These are phyloP conservation scores for Cecropterus lyciades DNA, from an alignment of 1,140 invertebrate genomes.

Conservation along the genomic window DNA sequence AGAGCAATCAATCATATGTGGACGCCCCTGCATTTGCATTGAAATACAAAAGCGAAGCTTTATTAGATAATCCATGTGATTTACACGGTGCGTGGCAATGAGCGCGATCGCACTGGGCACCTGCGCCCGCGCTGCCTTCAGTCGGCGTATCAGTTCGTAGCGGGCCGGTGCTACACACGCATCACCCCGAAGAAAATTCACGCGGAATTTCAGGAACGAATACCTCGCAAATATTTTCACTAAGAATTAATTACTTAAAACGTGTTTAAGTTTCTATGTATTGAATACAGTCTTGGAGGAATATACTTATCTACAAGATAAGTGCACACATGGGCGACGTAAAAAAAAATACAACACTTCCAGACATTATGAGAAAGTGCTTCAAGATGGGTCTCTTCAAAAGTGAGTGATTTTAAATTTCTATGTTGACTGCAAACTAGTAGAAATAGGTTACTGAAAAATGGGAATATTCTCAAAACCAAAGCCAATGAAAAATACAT, in stretches of 20 bases:
- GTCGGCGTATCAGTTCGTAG: conserved; percentile 59
- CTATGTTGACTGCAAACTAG: too few species aligned
- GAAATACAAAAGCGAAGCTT: conserved; percentile 29
- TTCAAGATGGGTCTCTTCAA: conserved; percentile 78
- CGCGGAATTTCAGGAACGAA: conserved; percentile 18
- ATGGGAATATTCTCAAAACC: too few species aligned
- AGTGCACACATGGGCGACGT: conserved; percentile 59
- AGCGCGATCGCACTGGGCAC: conserved; percentile 46
- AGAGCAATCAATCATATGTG: conserved; percentile 17
- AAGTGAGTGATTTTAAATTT: conserved; percentile 56
- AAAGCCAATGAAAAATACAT: too few species aligned
- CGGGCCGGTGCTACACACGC: conserved; percentile 51
- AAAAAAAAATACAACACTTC: conserved; percentile 59
- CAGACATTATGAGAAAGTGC: conserved; percentile 73
- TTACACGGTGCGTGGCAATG: conserved; percentile 64
- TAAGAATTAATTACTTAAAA: not conserved
- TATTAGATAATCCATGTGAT: conserved; percentile 52
- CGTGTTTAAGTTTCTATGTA: not conserved
- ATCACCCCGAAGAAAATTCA: conserved; percentile 28
- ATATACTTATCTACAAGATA: not conserved
- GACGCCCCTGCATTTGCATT: conserved; percentile 29
- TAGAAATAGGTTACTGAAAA: too few species aligned
- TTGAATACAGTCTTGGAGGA: not conserved
- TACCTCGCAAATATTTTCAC: conserved; percentile 15
- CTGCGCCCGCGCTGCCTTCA: conserved; percentile 57